These are phyloP conservation scores for Sinopyrophorus schimmeli DNA, from an alignment of 2,888 invertebrate species.

Conservation along the genomic window DNA sequence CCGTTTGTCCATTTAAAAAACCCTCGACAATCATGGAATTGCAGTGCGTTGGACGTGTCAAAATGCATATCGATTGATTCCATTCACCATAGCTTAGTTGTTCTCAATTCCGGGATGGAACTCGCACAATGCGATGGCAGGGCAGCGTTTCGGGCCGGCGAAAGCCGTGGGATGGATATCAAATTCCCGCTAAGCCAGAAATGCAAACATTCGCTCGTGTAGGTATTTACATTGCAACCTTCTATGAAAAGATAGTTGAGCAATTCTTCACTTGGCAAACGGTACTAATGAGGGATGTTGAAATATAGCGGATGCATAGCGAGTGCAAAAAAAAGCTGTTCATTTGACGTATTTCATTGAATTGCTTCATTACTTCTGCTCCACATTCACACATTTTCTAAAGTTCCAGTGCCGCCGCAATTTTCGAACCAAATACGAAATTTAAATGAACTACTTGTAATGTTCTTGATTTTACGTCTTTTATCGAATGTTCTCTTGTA, in stretches of 20 bases:
- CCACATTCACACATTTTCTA: neutral
- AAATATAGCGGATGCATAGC: conserved; percentile 2
- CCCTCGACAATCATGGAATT: conserved; percentile 15
- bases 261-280: conserved; percentile 2
- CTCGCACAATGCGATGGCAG: conserved; percentile 20
- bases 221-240: conserved; percentile 12
- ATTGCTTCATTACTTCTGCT: conserved; percentile 5
- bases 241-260: conserved; percentile 5
- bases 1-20: conserved; percentile 13
- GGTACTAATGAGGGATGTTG: conserved; percentile 15
- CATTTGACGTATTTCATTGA: conserved; percentile 5
- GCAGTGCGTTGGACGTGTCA: conserved; percentile 22
- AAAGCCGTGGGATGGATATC: conserved; percentile 12
- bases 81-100: conserved; percentile 16
- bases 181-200: conserved; percentile 16
- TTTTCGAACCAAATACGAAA: too few relatives aligned
- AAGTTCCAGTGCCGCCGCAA: neutral
- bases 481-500: too few relatives aligned
- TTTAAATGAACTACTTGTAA: too few relatives aligned
- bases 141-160: conserved; percentile 15
- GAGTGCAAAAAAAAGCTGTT: conserved; percentile 5
- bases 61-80: conserved; percentile 20
- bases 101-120: conserved; percentile 16
- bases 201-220: conserved; percentile 18
- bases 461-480: too few relatives aligned